These are phyloP conservation scores for Panthera uncia DNA, from an alignment of 2,113 vertebrate genomes.

Conservation along the genomic window DNA sequence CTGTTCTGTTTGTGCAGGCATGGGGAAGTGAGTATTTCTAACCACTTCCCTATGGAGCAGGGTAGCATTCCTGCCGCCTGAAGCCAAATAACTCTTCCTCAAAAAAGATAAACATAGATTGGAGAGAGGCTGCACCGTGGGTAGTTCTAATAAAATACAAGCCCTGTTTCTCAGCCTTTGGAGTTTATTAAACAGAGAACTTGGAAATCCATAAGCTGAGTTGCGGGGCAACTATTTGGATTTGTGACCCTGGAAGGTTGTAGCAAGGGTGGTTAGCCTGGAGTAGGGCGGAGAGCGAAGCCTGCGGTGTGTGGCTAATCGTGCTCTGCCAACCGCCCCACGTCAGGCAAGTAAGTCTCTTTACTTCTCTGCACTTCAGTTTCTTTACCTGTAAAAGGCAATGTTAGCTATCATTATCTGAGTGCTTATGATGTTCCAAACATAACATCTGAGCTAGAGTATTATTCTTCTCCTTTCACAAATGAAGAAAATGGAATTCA, in stretches of 20 bases:
- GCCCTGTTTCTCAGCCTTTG: background rate
- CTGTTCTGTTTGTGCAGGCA: background rate
- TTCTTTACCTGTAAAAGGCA: background rate
- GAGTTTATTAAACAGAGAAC: background rate
- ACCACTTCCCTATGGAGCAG: slow-evolving; percentile 41
- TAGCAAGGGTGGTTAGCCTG: fast-evolving
- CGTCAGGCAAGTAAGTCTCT: background rate
- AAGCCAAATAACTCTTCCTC: background rate
- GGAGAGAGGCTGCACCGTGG: background rate
- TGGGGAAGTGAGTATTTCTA: slow-evolving; percentile 35
- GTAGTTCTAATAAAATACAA: background rate
- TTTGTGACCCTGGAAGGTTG: background rate
- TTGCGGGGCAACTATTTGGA: background rate
- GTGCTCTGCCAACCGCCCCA: background rate
- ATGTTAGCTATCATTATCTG: background rate
- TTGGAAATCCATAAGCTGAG: background rate
- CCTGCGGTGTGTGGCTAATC: fast-evolving
- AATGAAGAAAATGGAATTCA: slow-evolving; percentile 18
- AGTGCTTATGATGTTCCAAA: background rate
- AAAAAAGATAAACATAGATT: background rate
- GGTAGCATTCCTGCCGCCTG: background rate
- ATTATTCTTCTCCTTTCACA: background rate
- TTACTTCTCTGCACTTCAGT: background rate
- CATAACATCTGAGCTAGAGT: background rate
- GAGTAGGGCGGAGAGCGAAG: background rate